These are phyloP conservation scores for Limenitis camilla DNA, from an alignment of 2,888 invertebrate genomes.

Conservation along the genomic window DNA sequence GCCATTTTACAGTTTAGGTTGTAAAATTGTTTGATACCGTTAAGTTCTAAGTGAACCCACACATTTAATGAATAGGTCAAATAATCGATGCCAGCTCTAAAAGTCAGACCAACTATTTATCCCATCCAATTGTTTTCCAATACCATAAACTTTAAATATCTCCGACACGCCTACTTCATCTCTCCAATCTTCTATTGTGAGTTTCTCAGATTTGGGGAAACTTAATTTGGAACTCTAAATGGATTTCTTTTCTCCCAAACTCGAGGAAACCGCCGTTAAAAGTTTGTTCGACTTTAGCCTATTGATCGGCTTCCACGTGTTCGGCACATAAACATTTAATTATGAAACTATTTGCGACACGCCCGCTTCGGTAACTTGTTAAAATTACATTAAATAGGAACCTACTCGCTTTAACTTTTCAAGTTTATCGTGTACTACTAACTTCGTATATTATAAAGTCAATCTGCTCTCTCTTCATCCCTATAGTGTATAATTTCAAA, in stretches of 20 bases:
- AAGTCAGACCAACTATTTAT: background rate
- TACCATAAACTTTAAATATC: constrained; percentile 42
- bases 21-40: no score
- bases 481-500: no score
- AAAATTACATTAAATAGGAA: no score
- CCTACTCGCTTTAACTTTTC: no score
- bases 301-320: constrained; percentile 20
- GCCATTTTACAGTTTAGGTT: no score
- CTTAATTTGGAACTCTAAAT: constrained; percentile 43
- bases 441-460: no score
- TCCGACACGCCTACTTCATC: constrained; percentile 39
- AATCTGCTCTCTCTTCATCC: no score
- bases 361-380: no score
- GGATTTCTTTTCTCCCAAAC: constrained; percentile 35
- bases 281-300: constrained; percentile 17
- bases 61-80: no score
- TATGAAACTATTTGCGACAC: background rate
- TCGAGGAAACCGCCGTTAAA: constrained; percentile 15
- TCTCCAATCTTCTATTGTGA: constrained; percentile 40
- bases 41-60: no score
- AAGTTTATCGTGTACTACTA: no score
- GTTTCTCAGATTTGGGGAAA: constrained; percentile 33
- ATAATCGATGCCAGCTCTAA: no score
- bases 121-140: constrained; percentile 33
- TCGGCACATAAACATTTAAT: constrained; percentile 3